Evolutionary conservation across 64 coral and sea anemone genomes (phyloP).

Genomic region (Dendrophyllia cribrosa): DNA sequence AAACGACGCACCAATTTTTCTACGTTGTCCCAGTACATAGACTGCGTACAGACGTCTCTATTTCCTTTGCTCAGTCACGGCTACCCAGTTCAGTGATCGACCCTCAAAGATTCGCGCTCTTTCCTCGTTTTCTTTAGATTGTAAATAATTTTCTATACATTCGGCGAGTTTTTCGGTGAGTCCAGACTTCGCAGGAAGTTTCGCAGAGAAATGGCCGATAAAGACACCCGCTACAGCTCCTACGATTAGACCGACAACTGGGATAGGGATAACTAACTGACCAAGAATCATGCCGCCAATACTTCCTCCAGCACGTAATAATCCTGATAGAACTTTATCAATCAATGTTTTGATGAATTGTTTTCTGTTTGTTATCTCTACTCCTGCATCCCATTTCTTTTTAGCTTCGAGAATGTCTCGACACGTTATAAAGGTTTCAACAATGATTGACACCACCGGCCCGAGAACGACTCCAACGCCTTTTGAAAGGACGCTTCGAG

Average conservation of each 20-base stretch:
- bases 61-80: too few species aligned
- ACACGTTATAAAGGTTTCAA: neutral
- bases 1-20: too few species aligned
- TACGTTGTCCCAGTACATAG: too few species aligned
- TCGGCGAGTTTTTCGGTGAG: neutral
- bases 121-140: too few species aligned
- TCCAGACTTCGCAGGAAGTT: neutral
- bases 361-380: constrained; percentile 9
- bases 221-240: neutral
- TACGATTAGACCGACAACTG: neutral
- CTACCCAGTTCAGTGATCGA: too few species aligned
- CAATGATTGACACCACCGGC: neutral
- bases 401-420: neutral
- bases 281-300: constrained; percentile 21
- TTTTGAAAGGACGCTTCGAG: neutral
- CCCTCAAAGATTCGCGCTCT: too few species aligned
- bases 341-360: constrained; percentile 46
- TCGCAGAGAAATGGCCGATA: neutral
- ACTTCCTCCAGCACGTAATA: neutral
- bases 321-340: neutral
- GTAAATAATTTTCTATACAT: neutral
- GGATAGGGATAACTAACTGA: constrained; percentile 2
- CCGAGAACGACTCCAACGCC: neutral
- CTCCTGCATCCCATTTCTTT: constrained; percentile 17
- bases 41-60: too few species aligned